A percentile compares a stretch with the other conserved stretches of the same genome.
Evolutionary conservation across 2,797 vertebrate species (phyloP).

Genomic region (Cynodonichthys magdalenae): DNA sequence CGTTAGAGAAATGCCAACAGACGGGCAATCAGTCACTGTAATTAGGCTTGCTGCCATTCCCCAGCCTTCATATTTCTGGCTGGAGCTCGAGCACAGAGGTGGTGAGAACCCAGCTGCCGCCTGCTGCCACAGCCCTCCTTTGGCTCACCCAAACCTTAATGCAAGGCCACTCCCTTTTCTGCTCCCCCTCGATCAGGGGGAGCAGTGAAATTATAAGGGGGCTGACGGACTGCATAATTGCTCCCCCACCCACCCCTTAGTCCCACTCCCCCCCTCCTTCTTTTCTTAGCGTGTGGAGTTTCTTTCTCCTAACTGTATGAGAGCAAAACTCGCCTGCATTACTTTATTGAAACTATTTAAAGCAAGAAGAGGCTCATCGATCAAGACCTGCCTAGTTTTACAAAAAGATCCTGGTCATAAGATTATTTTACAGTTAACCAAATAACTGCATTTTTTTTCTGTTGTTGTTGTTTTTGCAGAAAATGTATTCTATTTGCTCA

Average conservation of each 20-base stretch:
- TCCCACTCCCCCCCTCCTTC: slow-evolving; percentile 49
- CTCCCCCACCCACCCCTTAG: slow-evolving; percentile 26
- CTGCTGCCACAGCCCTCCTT: slow-evolving; percentile 66
- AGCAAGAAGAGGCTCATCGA: slow-evolving; percentile 10
- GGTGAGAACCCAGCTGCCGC: slow-evolving; percentile 59
- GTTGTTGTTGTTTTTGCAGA: slow-evolving; percentile 47
- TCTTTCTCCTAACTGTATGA: slow-evolving; percentile 51
- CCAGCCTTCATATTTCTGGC: slow-evolving; percentile 73
- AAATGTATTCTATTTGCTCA: slow-evolving; percentile 78
- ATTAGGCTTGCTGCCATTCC: slow-evolving; percentile 78
- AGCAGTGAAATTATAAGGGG: slow-evolving; percentile 57
- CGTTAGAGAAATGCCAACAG: slow-evolving; percentile 77
- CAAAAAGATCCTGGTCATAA: too few relatives aligned
- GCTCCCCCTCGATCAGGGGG: slow-evolving; percentile 32
- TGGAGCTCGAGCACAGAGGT: slow-evolving; percentile 65
- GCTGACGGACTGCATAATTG: slow-evolving; percentile 63
- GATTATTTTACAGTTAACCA: slow-evolving; percentile 64
- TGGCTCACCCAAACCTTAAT: slow-evolving; percentile 58
- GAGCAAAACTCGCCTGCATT: slow-evolving; percentile 17
- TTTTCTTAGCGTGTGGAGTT: slow-evolving; percentile 66
- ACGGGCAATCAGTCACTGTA: slow-evolving; percentile 79
- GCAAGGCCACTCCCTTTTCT: slow-evolving; percentile 56
- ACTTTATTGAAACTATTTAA: slow-evolving; percentile 10
- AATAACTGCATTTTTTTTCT: slow-evolving; percentile 46
- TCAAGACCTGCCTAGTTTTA: not conserved